Conservation (phyloP, 2,888 invertebrate species). For the Sinhomidia bicolor region DNA sequence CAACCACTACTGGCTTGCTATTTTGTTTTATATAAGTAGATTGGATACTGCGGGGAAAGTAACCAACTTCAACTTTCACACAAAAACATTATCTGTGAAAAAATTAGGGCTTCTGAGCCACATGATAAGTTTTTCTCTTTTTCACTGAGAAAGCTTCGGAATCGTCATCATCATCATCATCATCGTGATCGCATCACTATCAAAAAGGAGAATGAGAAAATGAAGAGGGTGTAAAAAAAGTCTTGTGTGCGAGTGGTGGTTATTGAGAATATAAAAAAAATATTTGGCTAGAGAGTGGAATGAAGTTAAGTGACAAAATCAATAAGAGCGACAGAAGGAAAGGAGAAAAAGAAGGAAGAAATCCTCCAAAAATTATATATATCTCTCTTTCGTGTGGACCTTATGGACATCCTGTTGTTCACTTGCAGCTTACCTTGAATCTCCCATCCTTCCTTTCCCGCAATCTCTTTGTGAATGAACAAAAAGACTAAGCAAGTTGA, state of each 20-base stretch:
- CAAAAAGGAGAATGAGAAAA: neutral
- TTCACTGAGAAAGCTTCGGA: constrained; percentile 6
- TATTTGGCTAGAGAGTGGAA: neutral
- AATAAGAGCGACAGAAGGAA: constrained; percentile 63
- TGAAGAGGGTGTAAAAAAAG: constrained; percentile 39
- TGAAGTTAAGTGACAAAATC: constrained; percentile 70
- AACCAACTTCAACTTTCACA: constrained; percentile 10
- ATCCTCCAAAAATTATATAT: constrained; percentile 21
- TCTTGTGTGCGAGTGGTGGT: constrained; percentile 13
- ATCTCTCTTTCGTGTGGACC: constrained; percentile 62
- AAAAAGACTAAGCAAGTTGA: constrained; percentile 35
- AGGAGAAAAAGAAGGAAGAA: neutral
- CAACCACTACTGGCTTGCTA: neutral
- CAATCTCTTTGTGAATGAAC: constrained; percentile 48
- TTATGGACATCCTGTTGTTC: constrained; percentile 71
- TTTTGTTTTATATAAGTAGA: neutral
- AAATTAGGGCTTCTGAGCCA: constrained; percentile 53
- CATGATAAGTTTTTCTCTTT: constrained; percentile 55
- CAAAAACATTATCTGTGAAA: constrained; percentile 40
- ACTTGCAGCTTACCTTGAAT: constrained; percentile 37
- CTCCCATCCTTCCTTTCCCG: neutral
- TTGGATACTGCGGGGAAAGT: neutral
- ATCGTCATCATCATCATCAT: constrained; percentile 11
- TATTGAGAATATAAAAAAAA: constrained; percentile 41
- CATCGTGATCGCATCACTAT: neutral